Evolutionary conservation across 1,140 invertebrate genomes (phyloP).

Genomic region (Lasioglossum albipes): DNA sequence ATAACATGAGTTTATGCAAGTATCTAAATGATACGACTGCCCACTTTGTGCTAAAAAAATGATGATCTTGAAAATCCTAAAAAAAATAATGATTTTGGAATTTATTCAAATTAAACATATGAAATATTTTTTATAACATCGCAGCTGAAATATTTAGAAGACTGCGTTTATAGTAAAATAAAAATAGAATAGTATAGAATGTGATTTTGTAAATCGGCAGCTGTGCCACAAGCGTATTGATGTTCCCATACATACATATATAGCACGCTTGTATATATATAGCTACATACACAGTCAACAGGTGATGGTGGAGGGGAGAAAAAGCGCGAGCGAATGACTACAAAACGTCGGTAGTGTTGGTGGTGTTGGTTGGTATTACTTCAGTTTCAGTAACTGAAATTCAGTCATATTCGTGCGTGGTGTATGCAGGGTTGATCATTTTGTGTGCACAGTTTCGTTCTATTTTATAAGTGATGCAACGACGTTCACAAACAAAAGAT

Average conservation of each 20-base stretch:
- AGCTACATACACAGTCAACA: conserved; percentile 27
- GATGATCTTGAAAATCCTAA: too few species aligned
- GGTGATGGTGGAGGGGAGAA: conserved; percentile 29
- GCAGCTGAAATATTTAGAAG: too few species aligned
- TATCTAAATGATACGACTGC: too few species aligned
- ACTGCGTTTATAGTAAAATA: neutral
- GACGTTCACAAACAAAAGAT: neutral
- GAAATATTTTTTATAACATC: too few species aligned
- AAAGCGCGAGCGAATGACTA: conserved; percentile 10
- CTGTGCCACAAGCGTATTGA: neutral
- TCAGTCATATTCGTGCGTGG: conserved; percentile 10
- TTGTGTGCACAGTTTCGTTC: neutral
- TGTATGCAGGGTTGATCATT: neutral
- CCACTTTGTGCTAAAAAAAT: too few species aligned
- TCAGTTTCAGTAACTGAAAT: neutral
- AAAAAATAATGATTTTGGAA: too few species aligned
- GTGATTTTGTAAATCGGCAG: neutral
- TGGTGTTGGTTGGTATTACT: neutral
- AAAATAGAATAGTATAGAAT: neutral
- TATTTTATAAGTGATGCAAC: conserved; percentile 7
- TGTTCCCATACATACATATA: neutral
- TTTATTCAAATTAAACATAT: too few species aligned
- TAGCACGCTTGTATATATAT: neutral
- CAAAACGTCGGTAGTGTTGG: neutral
- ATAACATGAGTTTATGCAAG: too few species aligned